Percentiles rank a stretch among this genome's conserved stretches.
These are phyloP conservation scores for Peromyscus maniculatus DNA, from an alignment of 2,113 vertebrate genomes.

Conservation along the genomic window DNA sequence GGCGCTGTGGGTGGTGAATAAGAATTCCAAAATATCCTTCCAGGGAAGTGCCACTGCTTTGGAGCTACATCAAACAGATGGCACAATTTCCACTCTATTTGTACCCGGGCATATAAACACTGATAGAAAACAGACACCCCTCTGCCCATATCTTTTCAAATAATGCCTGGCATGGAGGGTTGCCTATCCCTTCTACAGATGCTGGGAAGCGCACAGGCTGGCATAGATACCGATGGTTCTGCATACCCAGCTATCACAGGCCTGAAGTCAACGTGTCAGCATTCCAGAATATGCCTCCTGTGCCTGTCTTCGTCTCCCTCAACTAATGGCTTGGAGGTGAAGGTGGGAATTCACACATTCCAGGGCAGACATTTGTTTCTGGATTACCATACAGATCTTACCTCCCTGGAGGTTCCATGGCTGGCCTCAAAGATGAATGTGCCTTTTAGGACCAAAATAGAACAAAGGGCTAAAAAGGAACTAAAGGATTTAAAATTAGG, in stretches of 20 bases:
- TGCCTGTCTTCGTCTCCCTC: neutral
- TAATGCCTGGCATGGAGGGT: neutral
- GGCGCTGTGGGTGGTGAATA: neutral
- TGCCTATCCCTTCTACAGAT: neutral
- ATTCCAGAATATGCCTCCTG: neutral
- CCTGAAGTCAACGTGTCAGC: neutral
- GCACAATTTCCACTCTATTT: neutral
- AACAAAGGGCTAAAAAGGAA: constrained; percentile 71
- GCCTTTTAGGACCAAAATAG: constrained; percentile 76
- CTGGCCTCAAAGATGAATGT: constrained; percentile 67
- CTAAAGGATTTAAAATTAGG: constrained; percentile 72
- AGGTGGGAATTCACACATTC: neutral
- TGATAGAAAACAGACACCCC: neutral
- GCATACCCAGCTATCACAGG: neutral
- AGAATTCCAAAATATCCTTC: constrained; percentile 54
- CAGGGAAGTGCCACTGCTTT: neutral
- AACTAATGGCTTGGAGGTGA: neutral
- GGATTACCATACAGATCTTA: constrained; percentile 41
- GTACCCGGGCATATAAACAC: neutral
- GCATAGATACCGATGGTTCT: neutral
- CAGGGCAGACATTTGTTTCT: constrained; percentile 12
- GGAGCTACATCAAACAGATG: neutral
- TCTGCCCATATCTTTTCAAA: neutral
- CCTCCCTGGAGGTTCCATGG: constrained; percentile 38
- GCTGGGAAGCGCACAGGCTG: neutral